Evolutionary conservation across 2,113 vertebrate species (phyloP).

Genomic region (Sclerurus mexicanus): DNA sequence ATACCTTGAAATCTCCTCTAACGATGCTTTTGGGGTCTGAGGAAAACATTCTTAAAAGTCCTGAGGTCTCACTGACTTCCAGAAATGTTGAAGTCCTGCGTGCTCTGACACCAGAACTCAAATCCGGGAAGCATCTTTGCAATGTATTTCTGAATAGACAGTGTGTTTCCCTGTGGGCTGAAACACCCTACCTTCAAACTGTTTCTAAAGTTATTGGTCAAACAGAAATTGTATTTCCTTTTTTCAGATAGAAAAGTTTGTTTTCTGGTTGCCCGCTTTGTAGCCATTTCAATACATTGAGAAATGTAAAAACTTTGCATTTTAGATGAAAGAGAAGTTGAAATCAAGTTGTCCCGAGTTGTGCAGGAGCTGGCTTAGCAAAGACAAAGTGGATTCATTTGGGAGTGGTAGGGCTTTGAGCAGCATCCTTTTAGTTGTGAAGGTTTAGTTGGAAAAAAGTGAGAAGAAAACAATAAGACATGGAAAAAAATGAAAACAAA

Average conservation of each 20-base stretch:
- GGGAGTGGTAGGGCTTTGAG: neutral
- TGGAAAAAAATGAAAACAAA: neutral
- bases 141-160: neutral
- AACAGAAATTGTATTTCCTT: neutral
- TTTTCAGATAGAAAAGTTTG: neutral
- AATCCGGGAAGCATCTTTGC: neutral
- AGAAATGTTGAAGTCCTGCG: neutral
- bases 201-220: neutral
- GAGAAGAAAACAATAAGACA: neutral
- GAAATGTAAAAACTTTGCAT: neutral
- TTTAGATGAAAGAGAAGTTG: conserved; percentile 10
- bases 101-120: neutral
- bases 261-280: neutral
- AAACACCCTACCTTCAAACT: neutral
- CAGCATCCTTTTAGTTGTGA: neutral
- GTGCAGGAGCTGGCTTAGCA: neutral
- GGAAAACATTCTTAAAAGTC: neutral
- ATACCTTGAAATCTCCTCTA: neutral
- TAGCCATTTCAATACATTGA: neutral
- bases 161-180: neutral
- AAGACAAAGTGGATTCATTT: conserved; percentile 12
- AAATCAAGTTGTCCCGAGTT: conserved; percentile 68
- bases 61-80: neutral
- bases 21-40: neutral
- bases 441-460: neutral